Evolutionary conservation across 53 echinoderm and acorn worm genomes (phyloP), one percentile per base, ranked within the genome.

Genomic region (Stichopus horrens): DNA sequence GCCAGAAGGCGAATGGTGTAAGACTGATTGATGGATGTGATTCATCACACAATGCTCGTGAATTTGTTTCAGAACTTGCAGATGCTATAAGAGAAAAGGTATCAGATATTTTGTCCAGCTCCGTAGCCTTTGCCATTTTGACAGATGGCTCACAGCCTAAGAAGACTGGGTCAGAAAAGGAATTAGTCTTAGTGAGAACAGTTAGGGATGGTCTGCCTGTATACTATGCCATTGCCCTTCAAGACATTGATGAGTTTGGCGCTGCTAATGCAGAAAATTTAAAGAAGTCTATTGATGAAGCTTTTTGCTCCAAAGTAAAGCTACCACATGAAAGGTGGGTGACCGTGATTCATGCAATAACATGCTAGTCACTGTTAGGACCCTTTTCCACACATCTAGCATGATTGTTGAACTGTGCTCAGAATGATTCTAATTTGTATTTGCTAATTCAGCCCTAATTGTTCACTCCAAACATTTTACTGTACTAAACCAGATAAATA

Each of bases 241-340:
- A 93, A 79, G 89, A 93, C 73, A 81, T 91, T 14, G 93, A 92
- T 60, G 83, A 73, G 53, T 89, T 78, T 58, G 93, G 91, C 9
- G 90, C 89, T 53, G 90, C 90, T 7, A 91, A 56, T 71, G 91
- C 90, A 52, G 94, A 89, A 87, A 92, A 90, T 76, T 76, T 91
- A 5, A 57, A 90, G 21, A 79, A 80, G 63, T 91, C 87, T 9
- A 86, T 93, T 52, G 83, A 93, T 53, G 20, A 91, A 14, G 89
- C 89, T 7, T 74, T 91, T 22, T 57, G 75, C 22, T 21, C 54
- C 9, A 86, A 86, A 74, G 23, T 93, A 52, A 93, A 79, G 74
- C 65, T 86, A 21, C 88, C 74, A 11, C 75, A n/a, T 75, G 75
- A 75, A 75, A 21, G 75, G 75, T 75, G 5, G 19, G 75, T 37